These are phyloP conservation scores for Pseudomyrmex sp. DNA, from an alignment of 1,140 invertebrate species.

Conservation along the genomic window DNA sequence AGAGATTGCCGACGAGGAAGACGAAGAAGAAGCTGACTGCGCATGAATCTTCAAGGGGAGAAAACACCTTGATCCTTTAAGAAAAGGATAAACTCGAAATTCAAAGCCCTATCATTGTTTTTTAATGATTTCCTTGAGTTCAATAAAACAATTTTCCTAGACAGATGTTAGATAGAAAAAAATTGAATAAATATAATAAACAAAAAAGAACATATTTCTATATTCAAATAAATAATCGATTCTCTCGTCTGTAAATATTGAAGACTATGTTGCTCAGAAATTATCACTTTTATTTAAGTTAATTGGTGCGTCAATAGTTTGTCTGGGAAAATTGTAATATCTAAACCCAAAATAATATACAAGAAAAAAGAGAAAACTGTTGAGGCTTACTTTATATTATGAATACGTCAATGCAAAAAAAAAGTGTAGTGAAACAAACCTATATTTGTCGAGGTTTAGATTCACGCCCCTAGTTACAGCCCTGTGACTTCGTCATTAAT, in stretches of 20 bases:
- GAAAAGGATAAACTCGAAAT: constrained; percentile 26
- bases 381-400: background rate
- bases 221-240: background rate
- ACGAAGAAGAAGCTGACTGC: constrained; percentile 50
- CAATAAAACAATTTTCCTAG: constrained; percentile 10
- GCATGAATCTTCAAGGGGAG: constrained; percentile 37
- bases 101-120: constrained; percentile 6
- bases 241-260: too few relatives aligned
- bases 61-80: constrained; percentile 23
- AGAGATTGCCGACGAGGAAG: constrained; percentile 43
- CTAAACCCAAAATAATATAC: background rate
- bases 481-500: constrained; percentile 79
- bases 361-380: background rate
- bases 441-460: constrained; percentile 1
- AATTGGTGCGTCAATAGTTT: too few relatives aligned
- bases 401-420: constrained; percentile 1
- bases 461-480: background rate
- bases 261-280: too few relatives aligned
- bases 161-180: background rate
- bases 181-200: background rate
- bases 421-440: background rate
- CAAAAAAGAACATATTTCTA: background rate
- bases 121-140: constrained; percentile 20
- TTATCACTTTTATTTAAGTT: too few relatives aligned
- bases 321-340: too few relatives aligned